Conservation (phyloP, 2,888 invertebrate genomes). For the Mimas tiliae region DNA sequence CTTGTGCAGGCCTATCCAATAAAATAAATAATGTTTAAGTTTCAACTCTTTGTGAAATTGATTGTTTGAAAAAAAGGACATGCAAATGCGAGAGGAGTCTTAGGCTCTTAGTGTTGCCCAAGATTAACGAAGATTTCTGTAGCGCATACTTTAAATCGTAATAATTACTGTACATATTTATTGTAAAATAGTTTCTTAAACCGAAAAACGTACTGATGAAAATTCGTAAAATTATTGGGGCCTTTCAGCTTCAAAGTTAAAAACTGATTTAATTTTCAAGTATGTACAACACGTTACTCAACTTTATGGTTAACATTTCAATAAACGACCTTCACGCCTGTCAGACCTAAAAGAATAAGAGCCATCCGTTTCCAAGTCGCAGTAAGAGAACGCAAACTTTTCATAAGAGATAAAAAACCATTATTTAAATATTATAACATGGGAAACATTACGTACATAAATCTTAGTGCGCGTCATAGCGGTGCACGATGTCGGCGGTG, state of each 20-base stretch:
- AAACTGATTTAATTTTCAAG: not conserved
- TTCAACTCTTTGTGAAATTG: too few species aligned
- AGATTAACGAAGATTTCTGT: too few species aligned
- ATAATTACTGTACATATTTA: too few species aligned
- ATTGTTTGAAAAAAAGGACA: too few species aligned
- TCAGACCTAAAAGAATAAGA: conserved; percentile 30
- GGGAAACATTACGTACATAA: conserved; percentile 41
- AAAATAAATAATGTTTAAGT: too few species aligned
- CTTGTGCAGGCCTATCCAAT: too few species aligned
- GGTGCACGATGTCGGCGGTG: conserved; percentile 35
- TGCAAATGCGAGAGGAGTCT: too few species aligned
- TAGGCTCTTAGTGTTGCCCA: too few species aligned
- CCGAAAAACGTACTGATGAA: too few species aligned
- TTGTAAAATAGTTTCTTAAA: too few species aligned
- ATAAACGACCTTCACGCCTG: conserved; percentile 27
- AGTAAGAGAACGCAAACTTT: conserved; percentile 22
- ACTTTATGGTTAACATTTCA: conserved; percentile 33
- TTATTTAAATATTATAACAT: conserved; percentile 33
- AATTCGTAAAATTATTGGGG: too few species aligned
- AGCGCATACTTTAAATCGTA: too few species aligned
- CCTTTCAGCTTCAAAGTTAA: not conserved
- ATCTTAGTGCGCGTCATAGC: conserved; percentile 38
- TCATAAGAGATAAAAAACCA: conserved; percentile 18
- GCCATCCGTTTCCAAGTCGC: conserved; percentile 30
- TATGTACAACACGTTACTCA: not conserved